A percentile compares a stretch with the other conserved stretches of the same genome.
Conservation (phyloP, 64 coral and sea anemone species). For the Porites lutea region DNA sequence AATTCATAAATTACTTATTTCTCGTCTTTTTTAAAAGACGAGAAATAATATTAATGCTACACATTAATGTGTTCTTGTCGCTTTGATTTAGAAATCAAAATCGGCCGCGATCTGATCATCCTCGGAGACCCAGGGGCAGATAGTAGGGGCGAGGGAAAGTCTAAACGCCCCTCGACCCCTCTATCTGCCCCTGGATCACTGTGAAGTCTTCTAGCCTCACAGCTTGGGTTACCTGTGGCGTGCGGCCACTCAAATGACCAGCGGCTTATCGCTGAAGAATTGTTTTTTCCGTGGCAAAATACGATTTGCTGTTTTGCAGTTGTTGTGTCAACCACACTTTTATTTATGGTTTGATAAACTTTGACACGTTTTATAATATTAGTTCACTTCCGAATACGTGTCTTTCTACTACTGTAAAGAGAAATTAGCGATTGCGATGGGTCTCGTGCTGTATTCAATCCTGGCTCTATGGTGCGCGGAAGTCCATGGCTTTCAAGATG, state of each 20-base stretch:
- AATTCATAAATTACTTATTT: too few relatives aligned
- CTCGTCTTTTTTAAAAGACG: too few relatives aligned
- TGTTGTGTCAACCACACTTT: neutral
- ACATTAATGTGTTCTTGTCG: too few relatives aligned
- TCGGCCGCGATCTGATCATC: too few relatives aligned
- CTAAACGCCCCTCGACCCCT: too few relatives aligned
- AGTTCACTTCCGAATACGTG: slow-evolving; percentile 22
- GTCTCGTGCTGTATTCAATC: neutral
- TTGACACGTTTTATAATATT: slow-evolving; percentile 22
- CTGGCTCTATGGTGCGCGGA: neutral
- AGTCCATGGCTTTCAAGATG: slow-evolving; percentile 13
- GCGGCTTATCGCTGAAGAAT: neutral
- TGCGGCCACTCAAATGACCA: slow-evolving; percentile 20
- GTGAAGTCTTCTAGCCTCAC: too few relatives aligned
- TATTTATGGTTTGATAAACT: slow-evolving; percentile 56
- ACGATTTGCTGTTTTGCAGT: slow-evolving; percentile 26
- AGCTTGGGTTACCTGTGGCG: neutral
- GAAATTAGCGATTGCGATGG: neutral
- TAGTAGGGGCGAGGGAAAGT: too few relatives aligned
- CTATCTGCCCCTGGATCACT: too few relatives aligned
- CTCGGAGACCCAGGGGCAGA: too few relatives aligned
- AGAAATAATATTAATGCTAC: too few relatives aligned
- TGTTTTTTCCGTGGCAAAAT: slow-evolving; percentile 39
- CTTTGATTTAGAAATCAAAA: too few relatives aligned
- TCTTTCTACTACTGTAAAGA: neutral